These are phyloP conservation scores for Acrobasis repandana DNA, from an alignment of 2,888 invertebrate species.

Conservation along the genomic window DNA sequence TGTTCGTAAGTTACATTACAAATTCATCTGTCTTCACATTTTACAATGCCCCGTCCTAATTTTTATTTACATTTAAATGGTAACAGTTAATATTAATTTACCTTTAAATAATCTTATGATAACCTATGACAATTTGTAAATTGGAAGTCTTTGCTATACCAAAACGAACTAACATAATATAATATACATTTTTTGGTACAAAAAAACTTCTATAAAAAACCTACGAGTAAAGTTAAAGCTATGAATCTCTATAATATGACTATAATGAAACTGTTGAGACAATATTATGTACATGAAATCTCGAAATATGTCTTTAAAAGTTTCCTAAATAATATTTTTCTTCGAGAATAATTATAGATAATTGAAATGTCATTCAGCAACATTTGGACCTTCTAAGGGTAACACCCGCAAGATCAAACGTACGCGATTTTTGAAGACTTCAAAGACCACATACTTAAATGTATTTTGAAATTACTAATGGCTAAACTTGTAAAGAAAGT, in stretches of 20 bases:
- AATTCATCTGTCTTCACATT: slow-evolving; percentile 41
- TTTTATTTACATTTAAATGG: slow-evolving; percentile 66
- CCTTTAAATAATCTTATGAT: slow-evolving; percentile 66
- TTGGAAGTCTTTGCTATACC: slow-evolving; percentile 71
- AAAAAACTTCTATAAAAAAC: slow-evolving; percentile 66
- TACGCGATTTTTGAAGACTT: neutral
- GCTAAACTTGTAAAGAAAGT: too few relatives aligned
- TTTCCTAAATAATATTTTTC: neutral
- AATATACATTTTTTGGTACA: slow-evolving; percentile 81
- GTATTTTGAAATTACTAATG: too few relatives aligned
- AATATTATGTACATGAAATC: slow-evolving; percentile 51
- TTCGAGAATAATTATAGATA: neutral
- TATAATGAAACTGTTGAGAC: slow-evolving; percentile 63
- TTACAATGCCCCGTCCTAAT: slow-evolving; percentile 58
- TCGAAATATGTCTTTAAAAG: neutral
- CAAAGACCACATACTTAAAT: too few relatives aligned
- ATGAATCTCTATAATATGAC: slow-evolving; percentile 74
- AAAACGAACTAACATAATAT: slow-evolving; percentile 68
- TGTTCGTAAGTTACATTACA: slow-evolving; percentile 60
- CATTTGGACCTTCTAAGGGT: neutral
- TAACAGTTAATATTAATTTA: slow-evolving; percentile 63
- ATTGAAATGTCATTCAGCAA: neutral
- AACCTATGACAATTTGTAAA: slow-evolving; percentile 72
- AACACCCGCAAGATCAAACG: neutral
- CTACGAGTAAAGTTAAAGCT: slow-evolving; percentile 74